phyloP scores from a whole-genome alignment of 2,113 vertebrate species.

The Podiceps cristatus region DNA sequence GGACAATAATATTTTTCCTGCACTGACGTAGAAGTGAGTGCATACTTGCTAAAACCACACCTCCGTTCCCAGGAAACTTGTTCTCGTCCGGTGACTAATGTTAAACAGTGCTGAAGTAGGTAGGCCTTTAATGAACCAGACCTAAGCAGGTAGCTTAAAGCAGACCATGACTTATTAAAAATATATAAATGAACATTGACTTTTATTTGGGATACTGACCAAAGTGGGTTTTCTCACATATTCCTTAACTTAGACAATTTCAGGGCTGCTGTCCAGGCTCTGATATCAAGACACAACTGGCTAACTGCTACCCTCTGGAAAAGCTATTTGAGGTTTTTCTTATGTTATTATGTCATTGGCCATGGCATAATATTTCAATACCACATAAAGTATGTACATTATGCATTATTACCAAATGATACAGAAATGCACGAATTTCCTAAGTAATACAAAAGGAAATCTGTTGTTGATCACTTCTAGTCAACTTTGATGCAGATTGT shows the following conservation, averaged over 20 bases:
- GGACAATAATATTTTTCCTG: neutral
- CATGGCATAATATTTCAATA: conserved; percentile 3
- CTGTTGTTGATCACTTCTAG: neutral
- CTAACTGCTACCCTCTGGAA: conserved; percentile 48
- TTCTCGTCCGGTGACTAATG: neutral
- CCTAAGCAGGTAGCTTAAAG: neutral
- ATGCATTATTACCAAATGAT: neutral
- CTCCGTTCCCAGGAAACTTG: neutral
- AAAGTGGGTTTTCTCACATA: conserved; percentile 25
- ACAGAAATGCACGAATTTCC: neutral
- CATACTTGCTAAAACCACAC: neutral
- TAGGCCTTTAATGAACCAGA: neutral
- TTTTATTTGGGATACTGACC: neutral
- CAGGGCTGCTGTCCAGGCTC: conserved; percentile 36
- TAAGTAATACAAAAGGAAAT: neutral
- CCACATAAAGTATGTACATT: neutral
- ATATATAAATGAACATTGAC: neutral
- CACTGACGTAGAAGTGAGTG: fast-evolving
- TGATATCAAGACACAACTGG: conserved; percentile 24
- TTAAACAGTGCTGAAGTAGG: neutral
- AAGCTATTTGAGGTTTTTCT: conserved; percentile 58
- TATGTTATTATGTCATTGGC: neutral
- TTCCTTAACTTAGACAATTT: conserved; percentile 12
- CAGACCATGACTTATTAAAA: neutral
- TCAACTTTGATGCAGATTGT: neutral